Conservation (phyloP, 2,113 vertebrate species). For the Archilochus colubris region DNA sequence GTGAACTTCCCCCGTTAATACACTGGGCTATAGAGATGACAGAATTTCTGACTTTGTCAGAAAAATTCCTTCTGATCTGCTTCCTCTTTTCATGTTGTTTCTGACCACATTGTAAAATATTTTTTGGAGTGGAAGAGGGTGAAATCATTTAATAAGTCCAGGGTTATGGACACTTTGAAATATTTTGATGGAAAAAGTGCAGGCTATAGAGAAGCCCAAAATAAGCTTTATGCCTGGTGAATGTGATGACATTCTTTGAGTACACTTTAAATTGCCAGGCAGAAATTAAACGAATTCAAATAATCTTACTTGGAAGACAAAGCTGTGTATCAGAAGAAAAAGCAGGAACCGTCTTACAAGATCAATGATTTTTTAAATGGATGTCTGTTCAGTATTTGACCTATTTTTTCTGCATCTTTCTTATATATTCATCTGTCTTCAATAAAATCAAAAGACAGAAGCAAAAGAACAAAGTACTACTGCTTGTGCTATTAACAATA, state of each 20-base stretch:
- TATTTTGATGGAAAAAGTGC: not conserved
- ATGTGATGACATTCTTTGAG: not conserved
- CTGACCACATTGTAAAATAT: not conserved
- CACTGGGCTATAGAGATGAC: not conserved
- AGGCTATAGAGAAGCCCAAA: not conserved
- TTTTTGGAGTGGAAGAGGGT: not conserved
- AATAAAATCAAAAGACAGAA: not conserved
- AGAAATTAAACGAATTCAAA: not conserved
- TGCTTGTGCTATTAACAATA: not conserved
- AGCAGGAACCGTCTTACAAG: not conserved
- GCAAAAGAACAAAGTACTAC: not conserved
- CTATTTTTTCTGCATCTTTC: not conserved
- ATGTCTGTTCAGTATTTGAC: not conserved
- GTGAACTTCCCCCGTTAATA: not conserved
- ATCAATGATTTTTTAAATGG: not conserved
- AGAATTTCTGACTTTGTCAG: not conserved
- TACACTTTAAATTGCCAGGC: not conserved
- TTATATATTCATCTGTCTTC: not conserved
- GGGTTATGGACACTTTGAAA: not conserved
- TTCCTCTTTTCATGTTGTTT: not conserved
- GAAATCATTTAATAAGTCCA: not conserved
- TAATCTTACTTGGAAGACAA: constrained; percentile 18
- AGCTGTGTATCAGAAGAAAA: not conserved
- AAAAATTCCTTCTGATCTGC: not conserved
- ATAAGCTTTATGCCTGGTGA: not conserved